Evolutionary conservation across 2,888 invertebrate species (phyloP), one percentile per base, ranked within the genome.

Genomic region (Napeogenes sylphis): DNA sequence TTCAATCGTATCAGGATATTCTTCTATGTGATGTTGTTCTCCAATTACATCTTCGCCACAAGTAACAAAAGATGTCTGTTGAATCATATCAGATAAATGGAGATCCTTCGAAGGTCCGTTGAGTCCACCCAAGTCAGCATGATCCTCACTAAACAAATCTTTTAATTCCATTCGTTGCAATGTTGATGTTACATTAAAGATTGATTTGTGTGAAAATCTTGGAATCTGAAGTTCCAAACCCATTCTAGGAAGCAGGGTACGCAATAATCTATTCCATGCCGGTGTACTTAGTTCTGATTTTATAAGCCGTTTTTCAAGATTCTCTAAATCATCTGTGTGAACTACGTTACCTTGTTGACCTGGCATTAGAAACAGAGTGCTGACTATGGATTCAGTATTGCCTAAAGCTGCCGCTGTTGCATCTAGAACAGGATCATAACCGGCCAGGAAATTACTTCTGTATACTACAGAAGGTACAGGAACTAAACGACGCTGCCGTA

Each of bases 381-480:
- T 96, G 0, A 96, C 92, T 0, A 94, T 91, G 58, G 95, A 93
- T 67, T 94, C 93, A 38, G 92, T 91, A 42, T 92, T 92, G 10
- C 96, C 96, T 58, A 97, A 87, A 8, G 96, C 94, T 4, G 95
- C 94, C 1, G 94, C 94, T 0, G 97, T 97, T 0, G 96, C 96
- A 75, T 97, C 97, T 45, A 97, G 82, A 45, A 93, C 93, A 0
- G 96, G 95, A 72, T 97, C 97, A 77, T 97, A 97, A 10, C 97
- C 96, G 2, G 96, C 97, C 33, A 95, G 86, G 71, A 97, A 96
- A 8, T 94, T 94, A 5, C 91, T 90, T 70, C 93, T 92, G 87
- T 94, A 96, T 0, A 96, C 94, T 0, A 94, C 95, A 0, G 97
- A 96, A 0, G 97, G 97, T 4, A 97, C 94, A 0, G 96, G 96